Evolutionary conservation across 2,888 invertebrate genomes (phyloP).

Genomic region (Leptinotarsa haldemani): DNA sequence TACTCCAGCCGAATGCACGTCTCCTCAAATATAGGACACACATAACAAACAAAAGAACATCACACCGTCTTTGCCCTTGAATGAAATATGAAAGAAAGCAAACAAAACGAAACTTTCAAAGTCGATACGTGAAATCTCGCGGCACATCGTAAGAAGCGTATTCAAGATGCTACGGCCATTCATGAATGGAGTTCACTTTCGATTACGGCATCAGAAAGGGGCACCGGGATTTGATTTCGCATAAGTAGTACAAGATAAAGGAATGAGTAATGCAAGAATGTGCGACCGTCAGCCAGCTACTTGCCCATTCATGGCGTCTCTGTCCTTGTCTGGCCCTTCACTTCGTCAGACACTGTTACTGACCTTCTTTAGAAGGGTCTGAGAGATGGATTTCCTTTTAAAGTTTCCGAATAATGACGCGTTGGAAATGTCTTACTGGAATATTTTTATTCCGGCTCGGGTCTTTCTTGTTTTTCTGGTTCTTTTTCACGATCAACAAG

Average conservation of each 20-base stretch:
- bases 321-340: constrained; percentile 45
- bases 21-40: not conserved
- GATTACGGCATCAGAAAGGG: constrained; percentile 52
- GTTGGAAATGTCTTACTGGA: constrained; percentile 50
- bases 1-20: not conserved
- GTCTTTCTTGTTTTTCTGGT: constrained; percentile 29
- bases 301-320: constrained; percentile 49
- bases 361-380: constrained; percentile 45
- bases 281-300: constrained; percentile 44
- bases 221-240: constrained; percentile 55
- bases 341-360: constrained; percentile 42
- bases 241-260: constrained; percentile 53
- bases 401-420: constrained; percentile 51
- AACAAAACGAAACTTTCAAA: constrained; percentile 38
- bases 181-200: constrained; percentile 56
- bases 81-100: constrained; percentile 30
- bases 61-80: constrained; percentile 23
- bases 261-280: constrained; percentile 50
- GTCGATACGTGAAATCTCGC: constrained; percentile 37
- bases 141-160: constrained; percentile 26
- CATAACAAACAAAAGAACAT: constrained; percentile 14
- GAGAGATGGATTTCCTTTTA: constrained; percentile 47
- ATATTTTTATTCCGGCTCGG: constrained; percentile 43
- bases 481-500: constrained; percentile 41
- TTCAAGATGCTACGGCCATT: constrained; percentile 37